These are phyloP conservation scores for Lasiurus borealis DNA, from an alignment of 2,113 vertebrate species.

Conservation along the genomic window DNA sequence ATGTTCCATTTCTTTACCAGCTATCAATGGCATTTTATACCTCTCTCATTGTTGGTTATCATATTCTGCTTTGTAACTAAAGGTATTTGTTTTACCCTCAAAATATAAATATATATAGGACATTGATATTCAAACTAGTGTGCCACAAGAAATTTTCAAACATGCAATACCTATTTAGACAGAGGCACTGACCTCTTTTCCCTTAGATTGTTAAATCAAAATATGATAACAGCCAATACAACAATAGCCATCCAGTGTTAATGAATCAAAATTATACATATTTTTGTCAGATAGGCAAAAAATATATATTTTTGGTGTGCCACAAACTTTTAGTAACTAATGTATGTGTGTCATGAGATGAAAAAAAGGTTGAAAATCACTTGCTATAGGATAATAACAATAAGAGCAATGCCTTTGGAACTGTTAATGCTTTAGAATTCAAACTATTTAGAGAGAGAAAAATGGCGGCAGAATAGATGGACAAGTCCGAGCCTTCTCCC, in stretches of 20 bases:
- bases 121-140: not conserved
- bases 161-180: not conserved
- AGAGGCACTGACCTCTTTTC: not conserved
- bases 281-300: not conserved
- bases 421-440: constrained; percentile 22
- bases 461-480: too few relatives aligned
- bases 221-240: not conserved
- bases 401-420: not conserved
- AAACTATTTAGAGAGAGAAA: not conserved
- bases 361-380: not conserved
- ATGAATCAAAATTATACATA: not conserved
- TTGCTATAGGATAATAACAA: not conserved
- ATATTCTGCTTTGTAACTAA: not conserved
- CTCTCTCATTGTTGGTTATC: not conserved
- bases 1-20: not conserved
- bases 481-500: too few relatives aligned
- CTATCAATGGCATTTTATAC: not conserved
- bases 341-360: not conserved
- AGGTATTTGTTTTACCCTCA: not conserved
- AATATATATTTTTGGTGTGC: not conserved
- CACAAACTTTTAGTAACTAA: not conserved
- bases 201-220: not conserved
- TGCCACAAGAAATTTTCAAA: not conserved
- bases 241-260: not conserved
- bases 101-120: not conserved